Percentiles rank a stretch among this genome's conserved stretches.
phyloP scores from a whole-genome alignment of 2,113 vertebrate species.

The Anas platyrhynchos region DNA sequence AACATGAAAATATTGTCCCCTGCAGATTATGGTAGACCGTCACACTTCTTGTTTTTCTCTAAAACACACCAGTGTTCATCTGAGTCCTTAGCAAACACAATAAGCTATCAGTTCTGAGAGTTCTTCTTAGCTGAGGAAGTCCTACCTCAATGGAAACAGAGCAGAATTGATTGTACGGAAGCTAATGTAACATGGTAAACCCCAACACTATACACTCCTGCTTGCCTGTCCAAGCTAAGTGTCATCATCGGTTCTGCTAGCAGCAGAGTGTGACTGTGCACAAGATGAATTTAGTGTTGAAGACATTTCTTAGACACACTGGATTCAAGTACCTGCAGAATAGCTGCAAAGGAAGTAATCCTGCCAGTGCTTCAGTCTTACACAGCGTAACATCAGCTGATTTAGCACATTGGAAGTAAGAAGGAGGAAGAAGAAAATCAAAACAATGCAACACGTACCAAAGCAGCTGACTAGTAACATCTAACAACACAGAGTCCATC shows the following conservation, averaged over 20 bases:
- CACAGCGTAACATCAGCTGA: background rate
- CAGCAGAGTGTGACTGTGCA: background rate
- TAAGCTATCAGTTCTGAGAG: background rate
- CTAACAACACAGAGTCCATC: background rate
- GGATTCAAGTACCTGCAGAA: background rate
- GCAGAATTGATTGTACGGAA: background rate
- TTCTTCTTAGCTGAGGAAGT: background rate
- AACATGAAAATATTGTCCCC: constrained; percentile 2
- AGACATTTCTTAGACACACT: background rate
- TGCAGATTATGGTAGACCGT: background rate
- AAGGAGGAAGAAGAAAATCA: background rate
- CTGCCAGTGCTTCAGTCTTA: background rate
- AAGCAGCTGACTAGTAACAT: background rate
- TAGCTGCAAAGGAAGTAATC: background rate
- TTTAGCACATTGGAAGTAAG: background rate
- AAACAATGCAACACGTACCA: background rate
- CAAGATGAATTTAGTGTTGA: background rate
- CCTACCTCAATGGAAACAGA: background rate
- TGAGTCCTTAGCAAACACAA: background rate
- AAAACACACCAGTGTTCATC: background rate
- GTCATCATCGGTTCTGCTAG: background rate
- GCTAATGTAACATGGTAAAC: background rate
- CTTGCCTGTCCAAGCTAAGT: background rate
- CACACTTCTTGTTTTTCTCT: background rate
- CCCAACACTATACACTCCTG: background rate